These are phyloP conservation scores for Redunca redunca DNA, from an alignment of 2,113 vertebrate genomes.

Conservation along the genomic window DNA sequence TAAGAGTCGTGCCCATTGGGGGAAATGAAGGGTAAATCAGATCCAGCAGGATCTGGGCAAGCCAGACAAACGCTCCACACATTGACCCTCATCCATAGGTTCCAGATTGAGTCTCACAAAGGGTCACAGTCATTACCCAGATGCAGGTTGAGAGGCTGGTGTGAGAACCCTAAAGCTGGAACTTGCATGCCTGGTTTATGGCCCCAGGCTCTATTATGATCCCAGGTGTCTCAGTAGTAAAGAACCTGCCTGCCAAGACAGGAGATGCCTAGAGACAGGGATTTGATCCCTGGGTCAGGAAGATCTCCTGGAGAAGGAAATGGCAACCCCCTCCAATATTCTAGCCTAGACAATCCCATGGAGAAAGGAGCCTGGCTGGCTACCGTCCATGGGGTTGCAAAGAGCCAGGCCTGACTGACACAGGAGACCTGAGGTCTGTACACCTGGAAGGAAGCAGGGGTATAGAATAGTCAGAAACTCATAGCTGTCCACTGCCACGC, in stretches of 20 bases:
- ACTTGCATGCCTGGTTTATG: not conserved
- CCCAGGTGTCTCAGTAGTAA: not conserved
- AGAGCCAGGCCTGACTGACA: not conserved
- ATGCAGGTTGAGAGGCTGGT: not conserved
- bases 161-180: not conserved
- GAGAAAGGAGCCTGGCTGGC: not conserved
- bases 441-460: not conserved
- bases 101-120: not conserved
- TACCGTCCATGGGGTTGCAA: not conserved
- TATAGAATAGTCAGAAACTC: not conserved
- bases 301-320: not conserved
- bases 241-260: not conserved
- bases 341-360: not conserved
- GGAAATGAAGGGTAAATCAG: not conserved
- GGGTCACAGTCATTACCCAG: not conserved
- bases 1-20: not conserved
- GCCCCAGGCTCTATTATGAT: not conserved
- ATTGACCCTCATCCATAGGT: fast-evolving
- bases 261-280: fast-evolving
- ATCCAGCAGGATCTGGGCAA: not conserved
- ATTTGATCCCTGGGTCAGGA: not conserved
- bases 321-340: not conserved
- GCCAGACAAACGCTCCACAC: fast-evolving
- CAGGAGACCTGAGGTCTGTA: not conserved
- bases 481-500: fast-evolving